A percentile compares a stretch with the other conserved stretches of the same genome.
Conservation (phyloP, 2,888 invertebrate species). For the Leptinotarsa rubiginosa region DNA sequence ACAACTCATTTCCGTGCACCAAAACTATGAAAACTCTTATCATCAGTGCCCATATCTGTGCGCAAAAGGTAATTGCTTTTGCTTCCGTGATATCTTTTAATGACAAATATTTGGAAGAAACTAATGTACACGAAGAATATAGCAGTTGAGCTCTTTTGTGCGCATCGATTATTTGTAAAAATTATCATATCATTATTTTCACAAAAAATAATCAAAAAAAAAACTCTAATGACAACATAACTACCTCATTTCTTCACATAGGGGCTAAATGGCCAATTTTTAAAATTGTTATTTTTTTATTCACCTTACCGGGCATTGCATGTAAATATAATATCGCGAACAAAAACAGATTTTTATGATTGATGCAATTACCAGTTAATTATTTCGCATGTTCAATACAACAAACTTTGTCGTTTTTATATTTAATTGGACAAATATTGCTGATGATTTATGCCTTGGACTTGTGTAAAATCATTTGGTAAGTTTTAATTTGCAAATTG, state of each 20-base stretch:
- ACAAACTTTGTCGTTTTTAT: conserved; percentile 10
- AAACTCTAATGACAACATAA: conserved; percentile 1
- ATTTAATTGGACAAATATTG: neutral
- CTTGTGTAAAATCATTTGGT: neutral
- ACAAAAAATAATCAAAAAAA: neutral
- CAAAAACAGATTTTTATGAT: neutral
- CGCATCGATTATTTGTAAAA: neutral
- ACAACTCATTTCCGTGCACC: too few relatives aligned
- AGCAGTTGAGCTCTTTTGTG: neutral
- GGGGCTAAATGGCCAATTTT: conserved; percentile 9
- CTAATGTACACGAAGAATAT: neutral
- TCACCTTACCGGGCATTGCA: neutral
- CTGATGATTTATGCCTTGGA: neutral
- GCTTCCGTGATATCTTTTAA: too few relatives aligned
- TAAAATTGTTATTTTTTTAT: neutral
- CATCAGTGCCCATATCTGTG: too few relatives aligned
- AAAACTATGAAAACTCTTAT: too few relatives aligned
- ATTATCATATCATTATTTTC: neutral
- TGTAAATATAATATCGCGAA: neutral
- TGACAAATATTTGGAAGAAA: neutral
- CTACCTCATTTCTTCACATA: neutral
- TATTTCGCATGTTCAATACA: conserved; percentile 10
- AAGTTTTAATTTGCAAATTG: neutral
- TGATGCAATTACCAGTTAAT: conserved; percentile 7
- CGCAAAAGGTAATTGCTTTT: too few relatives aligned